Evolutionary conservation across 2,113 vertebrate species (phyloP), one percentile per base, ranked within the genome.

Genomic region (Hemibagrus wyckioides): DNA sequence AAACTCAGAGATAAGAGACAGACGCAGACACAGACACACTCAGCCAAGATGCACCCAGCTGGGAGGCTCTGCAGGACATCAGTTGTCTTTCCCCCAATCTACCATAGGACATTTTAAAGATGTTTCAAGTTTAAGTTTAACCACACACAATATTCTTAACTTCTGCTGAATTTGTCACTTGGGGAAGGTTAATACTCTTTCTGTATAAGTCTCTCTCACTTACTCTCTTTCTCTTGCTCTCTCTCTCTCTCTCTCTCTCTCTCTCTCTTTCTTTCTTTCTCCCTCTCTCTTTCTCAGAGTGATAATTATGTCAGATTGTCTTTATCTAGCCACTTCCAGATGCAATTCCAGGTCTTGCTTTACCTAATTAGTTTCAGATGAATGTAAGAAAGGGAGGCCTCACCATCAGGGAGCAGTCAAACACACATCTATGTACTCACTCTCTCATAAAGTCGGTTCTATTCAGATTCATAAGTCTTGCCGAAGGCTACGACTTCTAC

Each of bases 301-400:
- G n/a, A 85, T 59, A 50, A 41, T 79, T 61, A 87, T 65, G 59
- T 63, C 79, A 83, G 86, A 80, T 84, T 84, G 23, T 61, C 79
- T 87, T 82, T 85, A 85, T 85, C 80, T 83, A 73, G 52, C 73
- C 63, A 80, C 63, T 77, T 89, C 69, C 81, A 88, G 80, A 67
- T 77, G 33, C 82, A 82, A 82, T 79, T 85, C 82, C 81, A 84
- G 36, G 81, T 80, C 73, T 54, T 82, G 57, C 52, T 80, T 63
- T 84, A 28, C 57, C 17, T 91, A 89, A 89, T 88, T 89, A 71
- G 85, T 81, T 89, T 88, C 85, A 87, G 48, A 80, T 90, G 90
- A 76, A 23, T 76, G 33, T 52, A 54, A 56, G 33, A 41, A 83
- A 44, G 41, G 48, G 28, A 83, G 54, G 79, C 80, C 65, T 86